Evolutionary conservation across 2,888 invertebrate species (phyloP), one percentile per base, ranked within the genome.

Genomic region (Eurois occulta): DNA sequence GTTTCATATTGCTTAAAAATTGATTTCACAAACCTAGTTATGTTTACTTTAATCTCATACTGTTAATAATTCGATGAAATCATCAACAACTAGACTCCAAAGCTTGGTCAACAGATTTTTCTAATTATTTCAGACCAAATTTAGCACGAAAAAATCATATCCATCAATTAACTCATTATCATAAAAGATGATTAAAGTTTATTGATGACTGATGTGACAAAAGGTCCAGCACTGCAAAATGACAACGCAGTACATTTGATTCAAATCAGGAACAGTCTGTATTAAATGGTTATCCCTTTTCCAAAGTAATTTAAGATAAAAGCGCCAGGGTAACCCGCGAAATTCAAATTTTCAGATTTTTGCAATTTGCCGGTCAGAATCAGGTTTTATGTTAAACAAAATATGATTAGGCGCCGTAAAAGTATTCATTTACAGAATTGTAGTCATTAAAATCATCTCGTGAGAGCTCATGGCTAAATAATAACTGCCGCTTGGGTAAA

Each of bases 1-100:
- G 24, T 41, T 52, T 38, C 8, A 35, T 64, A 52, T 35, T 75
- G 43, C 32, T 64, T n/a, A 13, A 64, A 75, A 38, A 52, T 64
- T 4, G 24, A 35, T 55, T 64, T 58, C 6, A 32, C 18, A 52
- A 35, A 32, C 21, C n/a, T 43, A 21, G 35, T 2, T 28, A 28
- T 28, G 16, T 58, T 28, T 28, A 28, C 28, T 58, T 58, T 28
- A 16, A 13, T 55, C 58, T 58, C 58, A 58, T 28, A 28, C 38
- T 35, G 24, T 48, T 8, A 65, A 35, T 21, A 43, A 24, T n/a
- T 41, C 32, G 24, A n/a, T 64, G 6, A 24, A 65, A 32, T n/a
- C 21, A 38, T 48, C 21, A 8, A n/a, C 21, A 64, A 43, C 43
- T 35, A 32, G 24, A n/a, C 21, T 65, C 1, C 28, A 38, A 38